phyloP scores from a whole-genome alignment of 2,888 invertebrate species.

The Dexiosoma caninum region DNA sequence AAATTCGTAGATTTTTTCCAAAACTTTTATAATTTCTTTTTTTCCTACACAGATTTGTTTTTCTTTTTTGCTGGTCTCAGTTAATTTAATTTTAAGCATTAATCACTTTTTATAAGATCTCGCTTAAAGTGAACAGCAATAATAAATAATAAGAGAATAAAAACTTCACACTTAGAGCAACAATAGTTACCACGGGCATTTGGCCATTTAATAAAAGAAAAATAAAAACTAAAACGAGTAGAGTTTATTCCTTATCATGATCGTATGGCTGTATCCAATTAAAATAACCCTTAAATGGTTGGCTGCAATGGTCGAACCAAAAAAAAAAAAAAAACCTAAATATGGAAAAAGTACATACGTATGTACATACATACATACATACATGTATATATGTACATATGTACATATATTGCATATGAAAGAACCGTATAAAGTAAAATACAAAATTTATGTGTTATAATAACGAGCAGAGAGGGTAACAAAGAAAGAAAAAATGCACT shows the following conservation, averaged over 20 bases:
- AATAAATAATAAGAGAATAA: constrained; percentile 37
- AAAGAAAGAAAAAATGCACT: constrained; percentile 12
- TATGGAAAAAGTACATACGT: background rate
- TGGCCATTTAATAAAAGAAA: constrained; percentile 34
- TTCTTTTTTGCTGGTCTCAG: too few relatives aligned
- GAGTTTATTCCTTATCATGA: constrained; percentile 47
- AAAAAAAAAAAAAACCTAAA: constrained; percentile 28
- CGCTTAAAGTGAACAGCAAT: constrained; percentile 27
- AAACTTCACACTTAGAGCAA: constrained; percentile 51
- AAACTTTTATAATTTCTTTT: background rate
- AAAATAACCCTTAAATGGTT: constrained; percentile 57
- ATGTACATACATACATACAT: too few relatives aligned
- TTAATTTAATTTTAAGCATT: constrained; percentile 47
- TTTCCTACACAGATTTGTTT: background rate
- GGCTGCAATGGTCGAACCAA: constrained; percentile 1
- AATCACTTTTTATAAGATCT: constrained; percentile 55
- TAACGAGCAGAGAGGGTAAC: constrained; percentile 1
- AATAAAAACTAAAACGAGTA: constrained; percentile 23
- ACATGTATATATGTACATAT: too few relatives aligned
- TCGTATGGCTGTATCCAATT: constrained; percentile 53
- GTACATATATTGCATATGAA: too few relatives aligned
- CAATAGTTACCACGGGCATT: constrained; percentile 12
- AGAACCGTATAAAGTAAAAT: constrained; percentile 23
- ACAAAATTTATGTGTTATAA: constrained; percentile 34
- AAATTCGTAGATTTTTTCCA: background rate